Conservation (phyloP, 2,888 invertebrate species). For the Idaea straminata region DNA sequence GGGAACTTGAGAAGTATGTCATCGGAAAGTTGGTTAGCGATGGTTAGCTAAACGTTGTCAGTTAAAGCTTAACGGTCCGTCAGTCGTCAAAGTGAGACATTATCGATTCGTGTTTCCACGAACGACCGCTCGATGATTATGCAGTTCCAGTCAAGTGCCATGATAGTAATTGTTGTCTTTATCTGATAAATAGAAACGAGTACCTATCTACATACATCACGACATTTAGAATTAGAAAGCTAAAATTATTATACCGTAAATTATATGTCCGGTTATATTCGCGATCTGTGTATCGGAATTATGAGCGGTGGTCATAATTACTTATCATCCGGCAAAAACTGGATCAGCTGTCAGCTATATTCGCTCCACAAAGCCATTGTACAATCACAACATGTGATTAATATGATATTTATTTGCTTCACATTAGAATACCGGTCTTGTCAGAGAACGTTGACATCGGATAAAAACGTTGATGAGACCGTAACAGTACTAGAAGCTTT, state of each 20-base stretch:
- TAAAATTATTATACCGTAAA: slow-evolving; percentile 54
- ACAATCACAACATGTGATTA: slow-evolving; percentile 50
- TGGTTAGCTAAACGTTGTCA: slow-evolving; percentile 49
- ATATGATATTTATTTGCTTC: slow-evolving; percentile 68
- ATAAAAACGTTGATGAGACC: slow-evolving; percentile 58
- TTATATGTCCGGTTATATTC: slow-evolving; percentile 52
- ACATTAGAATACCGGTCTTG: slow-evolving; percentile 44
- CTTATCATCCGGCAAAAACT: slow-evolving; percentile 62
- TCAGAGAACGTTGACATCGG: slow-evolving; percentile 58
- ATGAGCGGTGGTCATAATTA: slow-evolving; percentile 65
- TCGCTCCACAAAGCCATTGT: slow-evolving; percentile 51
- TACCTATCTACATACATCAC: slow-evolving; percentile 33
- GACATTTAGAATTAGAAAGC: slow-evolving; percentile 69
- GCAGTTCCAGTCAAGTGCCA: slow-evolving; percentile 48
- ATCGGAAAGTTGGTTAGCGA: slow-evolving; percentile 46
- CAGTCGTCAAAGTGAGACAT: slow-evolving; percentile 32
- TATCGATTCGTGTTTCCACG: slow-evolving; percentile 44
- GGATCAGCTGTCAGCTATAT: slow-evolving; percentile 33
- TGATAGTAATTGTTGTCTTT: slow-evolving; percentile 59
- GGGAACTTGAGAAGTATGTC: slow-evolving; percentile 1
- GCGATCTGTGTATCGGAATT: slow-evolving; percentile 55
- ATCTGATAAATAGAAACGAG: slow-evolving; percentile 51
- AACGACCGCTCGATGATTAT: slow-evolving; percentile 46
- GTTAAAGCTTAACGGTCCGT: slow-evolving; percentile 42
- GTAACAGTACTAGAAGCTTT: slow-evolving; percentile 57